A percentile compares a stretch with the other conserved stretches of the same genome.
These are phyloP conservation scores for Myotis pilosus DNA, from an alignment of 2,797 vertebrate species.

Conservation along the genomic window DNA sequence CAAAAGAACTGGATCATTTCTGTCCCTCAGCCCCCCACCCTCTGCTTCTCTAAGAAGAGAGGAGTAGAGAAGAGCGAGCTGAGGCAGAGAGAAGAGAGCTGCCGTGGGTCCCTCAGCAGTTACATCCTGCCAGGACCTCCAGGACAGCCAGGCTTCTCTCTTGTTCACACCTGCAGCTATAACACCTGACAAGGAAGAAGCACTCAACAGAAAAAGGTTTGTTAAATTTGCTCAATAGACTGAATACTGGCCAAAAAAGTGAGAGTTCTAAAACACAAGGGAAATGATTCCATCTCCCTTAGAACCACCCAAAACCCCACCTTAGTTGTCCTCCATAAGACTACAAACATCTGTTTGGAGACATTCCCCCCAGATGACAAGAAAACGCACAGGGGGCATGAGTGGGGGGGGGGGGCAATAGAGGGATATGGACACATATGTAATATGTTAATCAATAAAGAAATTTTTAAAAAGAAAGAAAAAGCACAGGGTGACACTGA, in stretches of 20 bases:
- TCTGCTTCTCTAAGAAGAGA: neutral
- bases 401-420: too few species aligned
- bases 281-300: neutral
- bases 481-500: neutral
- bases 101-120: accelerated
- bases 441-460: too few species aligned
- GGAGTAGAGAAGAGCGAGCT: neutral
- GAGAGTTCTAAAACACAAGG: neutral
- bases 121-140: neutral
- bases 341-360: neutral
- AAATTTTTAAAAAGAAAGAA: neutral
- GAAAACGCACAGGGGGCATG: neutral
- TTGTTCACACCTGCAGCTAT: neutral
- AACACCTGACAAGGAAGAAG: neutral
- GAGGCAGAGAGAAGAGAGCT: neutral
- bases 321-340: neutral
- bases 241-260: neutral
- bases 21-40: neutral
- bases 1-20: neutral
- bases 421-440: too few species aligned
- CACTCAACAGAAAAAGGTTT: neutral
- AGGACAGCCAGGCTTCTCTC: neutral
- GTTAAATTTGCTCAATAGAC: neutral
- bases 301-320: neutral
- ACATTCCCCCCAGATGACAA: neutral